Conservation (phyloP, 2,888 invertebrate genomes). For the Minunthozetes semirufus region DNA sequence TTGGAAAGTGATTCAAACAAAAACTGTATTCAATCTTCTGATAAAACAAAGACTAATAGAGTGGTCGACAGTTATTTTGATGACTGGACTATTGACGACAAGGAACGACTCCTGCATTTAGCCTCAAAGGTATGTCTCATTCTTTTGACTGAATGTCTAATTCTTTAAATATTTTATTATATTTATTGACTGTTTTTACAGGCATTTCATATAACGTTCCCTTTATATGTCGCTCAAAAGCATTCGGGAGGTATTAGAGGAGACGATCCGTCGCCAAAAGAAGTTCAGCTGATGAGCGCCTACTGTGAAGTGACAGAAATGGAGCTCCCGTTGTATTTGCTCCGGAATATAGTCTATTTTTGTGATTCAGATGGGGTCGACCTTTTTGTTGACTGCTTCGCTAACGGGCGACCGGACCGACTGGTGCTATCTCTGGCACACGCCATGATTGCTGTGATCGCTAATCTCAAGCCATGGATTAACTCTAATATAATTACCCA, state of each 20-base stretch:
- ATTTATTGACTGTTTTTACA: background rate
- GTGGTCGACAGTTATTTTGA: conserved; percentile 36
- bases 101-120: conserved; percentile 78
- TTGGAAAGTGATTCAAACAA: no score
- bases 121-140: conserved; percentile 61
- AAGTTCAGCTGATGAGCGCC: conserved; percentile 67
- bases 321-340: conserved; percentile 79
- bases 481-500: conserved; percentile 84
- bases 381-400: conserved; percentile 79
- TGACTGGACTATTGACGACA: conserved; percentile 69
- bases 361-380: conserved; percentile 83
- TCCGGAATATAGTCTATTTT: conserved; percentile 86
- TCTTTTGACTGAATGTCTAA: background rate
- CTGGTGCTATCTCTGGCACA: conserved; percentile 82
- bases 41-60: conserved; percentile 39
- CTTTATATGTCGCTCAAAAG: conserved; percentile 64
- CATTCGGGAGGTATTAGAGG: conserved; percentile 62
- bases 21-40: conserved; percentile 29
- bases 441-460: conserved; percentile 81
- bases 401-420: conserved; percentile 61
- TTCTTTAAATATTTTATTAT: background rate
- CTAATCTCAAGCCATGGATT: conserved; percentile 86
- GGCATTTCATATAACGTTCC: conserved; percentile 77
- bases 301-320: conserved; percentile 82
- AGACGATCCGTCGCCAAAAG: conserved; percentile 71